These are phyloP conservation scores for Hedychridium roseum DNA, from an alignment of 2,888 invertebrate genomes.

Conservation along the genomic window DNA sequence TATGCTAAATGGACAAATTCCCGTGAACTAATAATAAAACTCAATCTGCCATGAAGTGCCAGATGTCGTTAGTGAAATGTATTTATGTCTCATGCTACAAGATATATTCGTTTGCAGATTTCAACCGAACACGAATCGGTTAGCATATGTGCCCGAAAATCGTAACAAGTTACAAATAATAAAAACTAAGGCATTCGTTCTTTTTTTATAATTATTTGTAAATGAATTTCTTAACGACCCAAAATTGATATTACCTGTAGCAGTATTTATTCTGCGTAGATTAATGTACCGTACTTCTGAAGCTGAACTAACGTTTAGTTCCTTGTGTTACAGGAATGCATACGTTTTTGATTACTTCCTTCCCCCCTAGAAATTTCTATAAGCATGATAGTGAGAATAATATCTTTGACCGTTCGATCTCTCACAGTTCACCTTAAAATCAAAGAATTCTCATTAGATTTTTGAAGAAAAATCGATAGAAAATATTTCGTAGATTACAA, in stretches of 20 bases:
- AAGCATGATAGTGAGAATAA: too few relatives aligned
- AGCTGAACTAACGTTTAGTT: too few relatives aligned
- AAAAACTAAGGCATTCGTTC: not conserved
- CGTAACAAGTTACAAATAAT: not conserved
- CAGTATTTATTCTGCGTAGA: too few relatives aligned
- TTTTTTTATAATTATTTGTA: not conserved
- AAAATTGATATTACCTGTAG: too few relatives aligned
- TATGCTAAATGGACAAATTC: constrained; percentile 8
- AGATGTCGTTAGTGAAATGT: constrained; percentile 18
- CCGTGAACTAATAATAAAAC: constrained; percentile 13
- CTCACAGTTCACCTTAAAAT: constrained; percentile 3
- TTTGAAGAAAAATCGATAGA: constrained; percentile 11
- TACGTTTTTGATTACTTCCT: too few relatives aligned
- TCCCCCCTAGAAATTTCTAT: too few relatives aligned
- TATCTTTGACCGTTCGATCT: too few relatives aligned
- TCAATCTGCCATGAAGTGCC: constrained; percentile 33
- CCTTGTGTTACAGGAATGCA: too few relatives aligned
- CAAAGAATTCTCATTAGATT: constrained; percentile 2
- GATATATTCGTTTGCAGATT: too few relatives aligned
- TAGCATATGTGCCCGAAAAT: not conserved
- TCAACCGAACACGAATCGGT: constrained; percentile 9
- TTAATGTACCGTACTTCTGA: too few relatives aligned
- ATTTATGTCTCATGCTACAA: too few relatives aligned
- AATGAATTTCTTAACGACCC: constrained; percentile 5
- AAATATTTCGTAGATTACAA: constrained; percentile 8